Percentiles rank a stretch among this genome's conserved stretches.
These are phyloP conservation scores for Rallus crepitans DNA, from an alignment of 2,797 vertebrate genomes.

Conservation along the genomic window DNA sequence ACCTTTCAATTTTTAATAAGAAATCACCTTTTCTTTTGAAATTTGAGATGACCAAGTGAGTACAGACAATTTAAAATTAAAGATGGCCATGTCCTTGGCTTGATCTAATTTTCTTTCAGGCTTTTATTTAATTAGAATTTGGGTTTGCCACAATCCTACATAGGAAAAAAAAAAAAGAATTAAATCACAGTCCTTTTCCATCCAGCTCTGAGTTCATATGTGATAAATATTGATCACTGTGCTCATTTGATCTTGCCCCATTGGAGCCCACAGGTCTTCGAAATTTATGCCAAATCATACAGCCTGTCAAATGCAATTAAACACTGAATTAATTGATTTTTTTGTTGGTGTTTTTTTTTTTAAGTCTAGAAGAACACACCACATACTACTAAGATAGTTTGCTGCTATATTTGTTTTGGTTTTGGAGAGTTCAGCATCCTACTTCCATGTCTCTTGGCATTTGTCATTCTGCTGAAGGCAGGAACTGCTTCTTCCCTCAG, in stretches of 20 bases:
- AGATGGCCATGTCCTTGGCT: background rate
- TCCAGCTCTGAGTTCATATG: background rate
- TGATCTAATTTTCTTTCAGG: background rate
- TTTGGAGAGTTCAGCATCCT: background rate
- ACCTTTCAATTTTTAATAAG: background rate
- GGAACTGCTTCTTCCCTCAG: background rate
- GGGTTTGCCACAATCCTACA: background rate
- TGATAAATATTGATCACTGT: background rate
- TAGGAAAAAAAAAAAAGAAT: background rate
- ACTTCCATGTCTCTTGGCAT: background rate
- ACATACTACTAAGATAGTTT: background rate
- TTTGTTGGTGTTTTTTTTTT: background rate
- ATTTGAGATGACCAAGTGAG: background rate
- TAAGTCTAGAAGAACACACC: background rate
- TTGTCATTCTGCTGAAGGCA: background rate
- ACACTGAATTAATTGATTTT: background rate
- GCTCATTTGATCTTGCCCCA: background rate
- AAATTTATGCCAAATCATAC: background rate
- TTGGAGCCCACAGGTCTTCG: background rate
- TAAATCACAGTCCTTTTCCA: background rate
- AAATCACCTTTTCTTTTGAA: background rate
- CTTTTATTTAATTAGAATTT: background rate
- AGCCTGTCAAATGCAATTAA: background rate
- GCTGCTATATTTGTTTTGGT: background rate
- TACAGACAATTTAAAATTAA: background rate